phyloP scores from a whole-genome alignment of 2,113 vertebrate genomes.

The Tetrax tetrax region DNA sequence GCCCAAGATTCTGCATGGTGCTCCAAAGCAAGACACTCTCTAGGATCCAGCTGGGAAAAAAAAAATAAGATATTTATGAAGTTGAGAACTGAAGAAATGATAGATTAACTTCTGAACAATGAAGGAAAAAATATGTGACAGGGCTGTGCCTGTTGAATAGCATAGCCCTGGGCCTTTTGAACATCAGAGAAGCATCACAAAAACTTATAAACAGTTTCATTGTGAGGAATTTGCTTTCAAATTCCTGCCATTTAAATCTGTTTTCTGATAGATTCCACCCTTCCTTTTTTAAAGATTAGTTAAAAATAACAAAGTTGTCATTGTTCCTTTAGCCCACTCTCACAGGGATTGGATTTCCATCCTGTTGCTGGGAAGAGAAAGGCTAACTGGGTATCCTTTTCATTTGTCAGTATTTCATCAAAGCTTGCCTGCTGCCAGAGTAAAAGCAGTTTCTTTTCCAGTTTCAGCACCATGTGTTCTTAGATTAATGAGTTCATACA shows the following conservation, averaged over 20 bases:
- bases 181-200: conserved; percentile 8
- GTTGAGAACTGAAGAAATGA: neutral
- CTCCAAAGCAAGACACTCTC: neutral
- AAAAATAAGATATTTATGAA: neutral
- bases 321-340: neutral
- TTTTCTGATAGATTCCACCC: conserved; percentile 14
- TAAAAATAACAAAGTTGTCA: conserved; percentile 19
- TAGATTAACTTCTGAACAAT: conserved; percentile 43
- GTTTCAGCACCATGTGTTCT: neutral
- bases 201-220: neutral
- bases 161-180: neutral
- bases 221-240: conserved; percentile 23
- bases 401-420: neutral
- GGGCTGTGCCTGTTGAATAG: neutral
- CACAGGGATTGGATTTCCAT: neutral
- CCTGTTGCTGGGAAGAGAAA: conserved; percentile 1
- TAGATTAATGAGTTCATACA: conserved; percentile 11
- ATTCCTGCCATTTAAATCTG: conserved; percentile 18
- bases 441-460: neutral
- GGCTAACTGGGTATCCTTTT: neutral
- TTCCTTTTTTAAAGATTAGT: neutral
- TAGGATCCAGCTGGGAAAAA: neutral
- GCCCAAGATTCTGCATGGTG: neutral
- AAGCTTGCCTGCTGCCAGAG: neutral
- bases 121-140: neutral